Evolutionary conservation across 2,888 invertebrate genomes (phyloP), one percentile per base, ranked within the genome.

Genomic region (Antheraea assamensis): DNA sequence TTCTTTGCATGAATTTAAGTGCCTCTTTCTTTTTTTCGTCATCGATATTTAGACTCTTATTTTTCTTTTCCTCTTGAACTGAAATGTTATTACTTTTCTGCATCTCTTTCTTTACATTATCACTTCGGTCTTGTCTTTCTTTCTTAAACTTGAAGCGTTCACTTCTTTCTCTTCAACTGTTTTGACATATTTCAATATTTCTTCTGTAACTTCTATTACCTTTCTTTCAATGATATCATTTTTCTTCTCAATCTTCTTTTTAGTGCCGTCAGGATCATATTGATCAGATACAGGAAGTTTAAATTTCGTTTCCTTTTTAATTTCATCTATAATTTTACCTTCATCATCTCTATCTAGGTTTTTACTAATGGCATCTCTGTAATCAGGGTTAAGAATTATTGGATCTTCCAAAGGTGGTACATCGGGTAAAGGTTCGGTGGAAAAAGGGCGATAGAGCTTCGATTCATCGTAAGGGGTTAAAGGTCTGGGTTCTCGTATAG

Each of bases 221-320:
- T 77, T 79, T 2, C 75, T 74, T n/a, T 76, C 71, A 35, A 70
- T 75, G 21, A 79, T 78, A 52, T 75, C 76, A 55, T 77, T 74
- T n/a, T 74, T 78, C 15, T 79, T 74, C 72, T 79, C 66, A 74
- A 72, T 75, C 76, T 73, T 81, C 77, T 72, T 75, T 75, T 49
- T 80, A 76, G 61, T 78, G 79, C 77, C 83, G 81, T 91, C 86
- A 2, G 93, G 92, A 72, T 92, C 91, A 75, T 92, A 93, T 64
- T 93, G 88, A 42, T 88, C 85, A 0, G 93, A 93, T 49, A 93
- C 85, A 0, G 93, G 93, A 5, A 94, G 78, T 71, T 92, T 94
- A 76, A 87, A 93, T 73, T 80, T 90, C 17, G 83, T 85, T 72
- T 85, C 82, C 10, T 79, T 70, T 30, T 42, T 30, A 27, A 66